Evolutionary conservation across 1,140 invertebrate species (phyloP).

Genomic region (Apis dorsata): DNA sequence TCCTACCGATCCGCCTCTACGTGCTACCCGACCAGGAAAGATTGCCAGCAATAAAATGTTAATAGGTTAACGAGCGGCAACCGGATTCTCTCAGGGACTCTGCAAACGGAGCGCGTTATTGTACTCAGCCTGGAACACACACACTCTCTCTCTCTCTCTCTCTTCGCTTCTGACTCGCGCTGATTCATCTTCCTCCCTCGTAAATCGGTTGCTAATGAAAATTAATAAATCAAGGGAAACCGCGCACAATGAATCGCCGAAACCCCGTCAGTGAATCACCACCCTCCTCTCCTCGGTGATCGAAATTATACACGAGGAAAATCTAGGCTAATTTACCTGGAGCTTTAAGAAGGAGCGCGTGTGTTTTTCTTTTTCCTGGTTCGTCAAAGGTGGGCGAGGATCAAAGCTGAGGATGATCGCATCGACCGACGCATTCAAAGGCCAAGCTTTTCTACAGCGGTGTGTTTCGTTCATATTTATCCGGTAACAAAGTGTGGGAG

Average conservation of each 20-base stretch:
- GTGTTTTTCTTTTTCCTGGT: too few relatives aligned
- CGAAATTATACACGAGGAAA: background rate
- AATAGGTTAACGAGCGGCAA: slow-evolving; percentile 64
- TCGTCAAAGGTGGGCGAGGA: too few relatives aligned
- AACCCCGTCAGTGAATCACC: too few relatives aligned
- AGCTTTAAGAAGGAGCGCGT: too few relatives aligned
- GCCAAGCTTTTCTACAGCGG: too few relatives aligned
- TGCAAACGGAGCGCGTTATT: slow-evolving; percentile 34
- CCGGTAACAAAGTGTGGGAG: slow-evolving; percentile 14
- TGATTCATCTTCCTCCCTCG: slow-evolving; percentile 1
- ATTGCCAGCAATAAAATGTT: slow-evolving; percentile 69
- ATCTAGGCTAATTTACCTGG: too few relatives aligned
- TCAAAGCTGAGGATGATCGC: too few relatives aligned
- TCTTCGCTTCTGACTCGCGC: background rate
- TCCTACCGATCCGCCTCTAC: slow-evolving; percentile 3
- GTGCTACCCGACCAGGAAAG: slow-evolving; percentile 42
- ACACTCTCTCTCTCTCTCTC: background rate
- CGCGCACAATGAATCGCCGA: background rate
- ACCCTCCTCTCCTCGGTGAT: background rate
- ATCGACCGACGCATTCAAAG: too few relatives aligned
- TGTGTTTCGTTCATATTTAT: slow-evolving; percentile 23
- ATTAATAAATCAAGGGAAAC: slow-evolving; percentile 42
- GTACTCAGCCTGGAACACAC: background rate
- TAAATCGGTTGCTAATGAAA: slow-evolving; percentile 36
- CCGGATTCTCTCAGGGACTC: slow-evolving; percentile 27